Base-by-base conservation (phyloP, 2,888 invertebrate species). In the Napeogenes inachia region DNA sequence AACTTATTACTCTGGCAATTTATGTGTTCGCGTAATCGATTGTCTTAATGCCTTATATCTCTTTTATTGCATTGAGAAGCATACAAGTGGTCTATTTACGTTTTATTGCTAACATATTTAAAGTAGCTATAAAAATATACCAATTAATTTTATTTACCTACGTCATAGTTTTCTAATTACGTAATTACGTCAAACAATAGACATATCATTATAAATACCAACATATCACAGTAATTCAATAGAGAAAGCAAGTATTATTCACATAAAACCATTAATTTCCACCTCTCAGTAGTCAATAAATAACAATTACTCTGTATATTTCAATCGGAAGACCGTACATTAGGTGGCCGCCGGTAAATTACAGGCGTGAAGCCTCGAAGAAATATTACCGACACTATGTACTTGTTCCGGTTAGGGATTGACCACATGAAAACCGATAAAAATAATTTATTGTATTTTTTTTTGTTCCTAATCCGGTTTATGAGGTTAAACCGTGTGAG, bases 371-470 rank as follows among this genome's bases (percentile, higher is more conserved):
- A 78, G 85, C 75, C 76, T 75, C 76, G 72, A 86, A 89, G 87
- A 89, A 88, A 87, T 88, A 89, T 87, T 71, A 79, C 85, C 76
- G 73, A 77, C 82, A 75, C 73, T 70, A 71, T 71, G 72, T 76
- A 76, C 75, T 78, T 74, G 75, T 74, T 75, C 69, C 68, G 66
- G 61, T 35, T 76, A 85, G 82, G 69, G 81, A n/a, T 76, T 77
- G 45, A 62, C 61, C 30, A 13, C 12, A 3, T 21, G 56, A 13
- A 5, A 68, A 63, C 72, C 69, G 71, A 70, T 62, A 63, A 42
- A 42, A 42, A 42, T 42, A 42, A 0, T 42, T 10, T 42, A 10
- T 12, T 38, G 8, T 38, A 8, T 6, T 8, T 38, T 1, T 38
- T 6, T n/a, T n/a, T n/a, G n/a, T n/a, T 38, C 35, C 2, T 35